phyloP scores from a whole-genome alignment of 2,113 vertebrate genomes.

The Helogale parvula region DNA sequence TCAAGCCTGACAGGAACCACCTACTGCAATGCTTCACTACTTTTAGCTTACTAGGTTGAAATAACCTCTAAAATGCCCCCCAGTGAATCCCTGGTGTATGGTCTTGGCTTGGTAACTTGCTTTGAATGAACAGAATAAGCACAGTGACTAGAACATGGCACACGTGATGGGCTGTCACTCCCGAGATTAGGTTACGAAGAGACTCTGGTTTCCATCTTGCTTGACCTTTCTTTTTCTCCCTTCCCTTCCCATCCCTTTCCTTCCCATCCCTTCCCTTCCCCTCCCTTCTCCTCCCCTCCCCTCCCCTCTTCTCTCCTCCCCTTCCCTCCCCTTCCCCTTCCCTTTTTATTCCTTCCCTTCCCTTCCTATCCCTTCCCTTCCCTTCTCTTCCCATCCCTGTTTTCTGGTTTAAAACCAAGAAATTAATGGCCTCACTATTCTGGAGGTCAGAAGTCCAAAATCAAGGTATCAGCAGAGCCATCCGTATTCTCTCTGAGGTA shows the following conservation, averaged over 20 bases:
- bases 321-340: neutral
- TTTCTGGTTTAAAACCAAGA: neutral
- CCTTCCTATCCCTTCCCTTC: accelerated
- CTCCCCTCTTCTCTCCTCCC: neutral
- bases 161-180: neutral
- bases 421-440: neutral
- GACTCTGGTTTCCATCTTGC: neutral
- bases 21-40: neutral
- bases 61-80: neutral
- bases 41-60: neutral
- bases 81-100: neutral
- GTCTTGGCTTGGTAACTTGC: neutral
- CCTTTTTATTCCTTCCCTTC: neutral
- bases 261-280: neutral
- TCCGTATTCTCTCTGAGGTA: neutral
- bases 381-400: neutral
- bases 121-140: neutral
- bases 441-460: neutral
- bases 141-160: neutral
- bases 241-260: neutral
- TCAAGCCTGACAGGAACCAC: neutral
- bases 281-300: neutral
- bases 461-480: neutral
- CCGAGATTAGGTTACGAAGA: neutral
- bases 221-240: neutral